A percentile compares a stretch with the other conserved stretches of the same genome.
Conservation (phyloP, 2,113 vertebrate genomes). For the Odocoileus hemionus region DNA sequence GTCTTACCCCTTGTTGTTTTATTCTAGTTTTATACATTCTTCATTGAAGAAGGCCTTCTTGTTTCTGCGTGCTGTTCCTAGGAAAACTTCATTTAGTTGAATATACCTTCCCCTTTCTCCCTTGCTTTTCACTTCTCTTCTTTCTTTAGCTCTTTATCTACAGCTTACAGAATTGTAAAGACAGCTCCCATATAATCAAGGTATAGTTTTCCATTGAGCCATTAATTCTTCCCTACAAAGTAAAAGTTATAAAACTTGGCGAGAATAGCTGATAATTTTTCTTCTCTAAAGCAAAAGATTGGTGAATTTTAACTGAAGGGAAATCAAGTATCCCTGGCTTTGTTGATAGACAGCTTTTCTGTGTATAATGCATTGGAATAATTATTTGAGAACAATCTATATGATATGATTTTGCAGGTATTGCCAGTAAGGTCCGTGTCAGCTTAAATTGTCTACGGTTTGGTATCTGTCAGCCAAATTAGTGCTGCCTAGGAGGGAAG, state of each 20-base stretch:
- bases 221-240: background rate
- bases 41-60: background rate
- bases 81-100: background rate
- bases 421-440: slow-evolving; percentile 70
- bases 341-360: background rate
- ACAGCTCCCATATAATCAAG: background rate
- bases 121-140: background rate
- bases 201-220: background rate
- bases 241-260: background rate
- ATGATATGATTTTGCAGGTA: slow-evolving; percentile 40
- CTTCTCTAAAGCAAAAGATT: background rate
- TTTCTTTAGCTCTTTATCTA: background rate
- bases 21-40: background rate
- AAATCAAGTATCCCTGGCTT: slow-evolving; percentile 8
- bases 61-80: rapidly evolving
- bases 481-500: slow-evolving; percentile 44
- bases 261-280: background rate
- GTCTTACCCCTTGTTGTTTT: background rate
- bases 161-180: background rate
- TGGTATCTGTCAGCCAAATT: slow-evolving; percentile 73
- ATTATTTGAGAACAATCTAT: slow-evolving; percentile 65
- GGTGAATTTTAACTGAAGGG: background rate
- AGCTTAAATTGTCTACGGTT: slow-evolving; percentile 72
- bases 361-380: slow-evolving; percentile 37
- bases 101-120: background rate